A percentile compares a stretch with the other conserved stretches of the same genome.
Conservation (phyloP, 2,797 vertebrate genomes). For the Mustela erminea region DNA sequence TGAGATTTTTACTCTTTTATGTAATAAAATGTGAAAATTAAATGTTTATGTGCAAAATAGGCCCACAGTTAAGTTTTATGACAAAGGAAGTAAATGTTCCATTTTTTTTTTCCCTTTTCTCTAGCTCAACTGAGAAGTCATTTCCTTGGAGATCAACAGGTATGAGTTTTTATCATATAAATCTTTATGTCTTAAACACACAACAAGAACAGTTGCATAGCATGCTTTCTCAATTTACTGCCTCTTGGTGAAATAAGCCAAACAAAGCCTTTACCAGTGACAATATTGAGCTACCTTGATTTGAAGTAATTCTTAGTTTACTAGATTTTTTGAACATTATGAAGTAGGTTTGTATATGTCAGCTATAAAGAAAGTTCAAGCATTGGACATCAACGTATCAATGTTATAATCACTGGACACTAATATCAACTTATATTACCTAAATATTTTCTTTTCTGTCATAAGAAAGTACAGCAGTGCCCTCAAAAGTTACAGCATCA, state of each 20-base stretch:
- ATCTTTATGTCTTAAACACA: background rate
- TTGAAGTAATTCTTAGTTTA: background rate
- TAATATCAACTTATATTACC: conserved; percentile 1
- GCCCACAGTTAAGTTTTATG: conserved; percentile 63
- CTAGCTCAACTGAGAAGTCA: conserved; percentile 99
- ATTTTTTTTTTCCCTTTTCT: conserved; percentile 78
- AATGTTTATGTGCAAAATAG: conserved; percentile 44
- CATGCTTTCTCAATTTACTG: conserved; percentile 14
- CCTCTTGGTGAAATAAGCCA: conserved; percentile 47
- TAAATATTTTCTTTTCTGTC: conserved; percentile 7
- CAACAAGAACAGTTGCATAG: conserved; percentile 13
- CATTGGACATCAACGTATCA: background rate
- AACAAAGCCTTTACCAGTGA: conserved; percentile 23
- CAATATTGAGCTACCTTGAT: background rate
- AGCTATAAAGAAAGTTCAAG: background rate
- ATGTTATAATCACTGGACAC: background rate
- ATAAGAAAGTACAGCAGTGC: background rate
- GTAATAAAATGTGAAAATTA: conserved; percentile 67
- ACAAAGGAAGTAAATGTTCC: conserved; percentile 70
- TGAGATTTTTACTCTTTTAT: conserved; percentile 23
- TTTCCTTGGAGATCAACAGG: conserved; percentile 98
- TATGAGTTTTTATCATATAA: conserved; percentile 85
- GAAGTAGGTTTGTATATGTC: background rate
- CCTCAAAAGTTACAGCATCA: background rate
- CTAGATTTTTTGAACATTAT: background rate